Base-by-base conservation (phyloP, 1,140 invertebrate species). In the Coenobita brevimanus region DNA sequence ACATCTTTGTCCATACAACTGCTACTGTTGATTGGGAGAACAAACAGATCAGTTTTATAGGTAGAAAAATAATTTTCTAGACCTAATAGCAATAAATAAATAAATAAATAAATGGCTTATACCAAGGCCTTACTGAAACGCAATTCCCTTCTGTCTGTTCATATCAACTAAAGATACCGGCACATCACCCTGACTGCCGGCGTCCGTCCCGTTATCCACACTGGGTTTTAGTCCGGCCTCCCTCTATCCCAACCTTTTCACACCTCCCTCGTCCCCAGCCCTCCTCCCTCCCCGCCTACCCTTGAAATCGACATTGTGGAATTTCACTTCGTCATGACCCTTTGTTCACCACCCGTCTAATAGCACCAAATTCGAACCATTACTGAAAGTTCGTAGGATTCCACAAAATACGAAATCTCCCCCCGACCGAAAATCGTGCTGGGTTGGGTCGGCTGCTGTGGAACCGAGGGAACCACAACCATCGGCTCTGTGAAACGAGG, bases 381-480 rank as follows among this genome's bases (percentile, higher is more conserved):
- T 85, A 85, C 73, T 54, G 82, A 78, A 76, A 76, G 62, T 85
- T 64, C 82, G 71, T 85, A 75, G 75, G 82, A 85, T 78, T 85
- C n/a, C 71, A 33, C 36, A 75, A 64, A 78, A 85, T 85, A 75
- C 57, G 71, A 75, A 85, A 85, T 54, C 30, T n/a, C 24, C 57
- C 33, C 67, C 38, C 60, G 27, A 38, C 46, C 80, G 41, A 21
- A 33, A 38, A 67, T 17, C 41, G 41, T 8, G 13, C 27, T 57
- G 3, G 17, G 10, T 3, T 4, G 41, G 80, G 21, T 1, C 36
- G 24, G 80, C 24, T 3, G 27, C n/a, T n/a, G 62, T 10, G 60
- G 2, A 8, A 24, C 57, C 8, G 1, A 38, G 41, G 27, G 17
- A 24, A n/a, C 17, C 24, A 3, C 41, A 10, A 73, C n/a, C 64